Evolutionary conservation across 2,797 vertebrate genomes (phyloP).

Genomic region (Cyprinodon diabolis): DNA sequence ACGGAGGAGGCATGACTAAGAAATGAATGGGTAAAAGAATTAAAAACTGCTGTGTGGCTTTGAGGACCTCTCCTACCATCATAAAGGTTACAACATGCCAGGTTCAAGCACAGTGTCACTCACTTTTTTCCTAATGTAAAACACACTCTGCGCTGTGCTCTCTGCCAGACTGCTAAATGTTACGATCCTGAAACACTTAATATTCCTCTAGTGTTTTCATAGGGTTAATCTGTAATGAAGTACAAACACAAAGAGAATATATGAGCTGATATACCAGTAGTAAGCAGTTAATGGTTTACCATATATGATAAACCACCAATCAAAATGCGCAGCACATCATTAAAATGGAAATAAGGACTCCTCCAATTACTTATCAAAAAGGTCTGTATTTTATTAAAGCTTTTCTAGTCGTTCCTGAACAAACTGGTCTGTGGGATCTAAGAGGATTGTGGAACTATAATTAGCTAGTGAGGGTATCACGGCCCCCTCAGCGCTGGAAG

Average conservation of each 20-base stretch:
- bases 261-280: slow-evolving; percentile 22
- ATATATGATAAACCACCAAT: not conserved
- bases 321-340: slow-evolving; percentile 11
- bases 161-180: slow-evolving; percentile 39
- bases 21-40: slow-evolving; percentile 72
- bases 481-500: slow-evolving; percentile 38
- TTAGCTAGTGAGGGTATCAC: slow-evolving; percentile 9
- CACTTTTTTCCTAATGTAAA: slow-evolving; percentile 77
- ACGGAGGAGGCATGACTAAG: slow-evolving; percentile 51
- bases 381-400: slow-evolving; percentile 11
- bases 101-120: slow-evolving; percentile 79
- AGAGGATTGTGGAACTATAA: slow-evolving; percentile 25
- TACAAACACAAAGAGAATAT: slow-evolving; percentile 19
- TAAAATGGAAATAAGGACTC: slow-evolving; percentile 38
- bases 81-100: slow-evolving; percentile 80
- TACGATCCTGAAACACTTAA: slow-evolving; percentile 25
- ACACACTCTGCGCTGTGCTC: slow-evolving; percentile 61
- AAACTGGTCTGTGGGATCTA: slow-evolving; percentile 1
- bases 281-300: slow-evolving; percentile 31
- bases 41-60: slow-evolving; percentile 78
- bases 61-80: slow-evolving; percentile 68
- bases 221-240: slow-evolving; percentile 34
- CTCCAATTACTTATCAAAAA: slow-evolving; percentile 3
- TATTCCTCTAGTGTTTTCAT: slow-evolving; percentile 3
- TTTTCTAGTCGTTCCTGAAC: slow-evolving; percentile 5